Evolutionary conservation across 2,888 invertebrate genomes (phyloP).

Genomic region (Rhagonycha lutea): DNA sequence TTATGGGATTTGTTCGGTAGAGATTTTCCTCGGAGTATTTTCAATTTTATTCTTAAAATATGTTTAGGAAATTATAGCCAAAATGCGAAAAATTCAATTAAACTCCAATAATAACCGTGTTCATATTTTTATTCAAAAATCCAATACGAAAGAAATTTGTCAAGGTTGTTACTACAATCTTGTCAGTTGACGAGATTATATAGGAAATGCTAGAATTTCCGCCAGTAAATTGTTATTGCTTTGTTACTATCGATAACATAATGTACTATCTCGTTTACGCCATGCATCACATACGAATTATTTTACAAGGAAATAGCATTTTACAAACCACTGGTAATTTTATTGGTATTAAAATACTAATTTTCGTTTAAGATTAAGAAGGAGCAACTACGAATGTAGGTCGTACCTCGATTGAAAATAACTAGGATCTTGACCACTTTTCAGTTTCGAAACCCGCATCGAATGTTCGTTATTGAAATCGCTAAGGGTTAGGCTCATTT

Average conservation of each 20-base stretch:
- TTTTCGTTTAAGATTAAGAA: no score
- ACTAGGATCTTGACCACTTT: no score
- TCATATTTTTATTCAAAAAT: not conserved
- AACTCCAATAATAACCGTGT: not conserved
- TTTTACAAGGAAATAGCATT: not conserved
- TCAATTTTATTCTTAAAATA: not conserved
- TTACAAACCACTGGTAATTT: no score
- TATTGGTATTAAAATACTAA: no score
- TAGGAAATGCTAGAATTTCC: slow-evolving; percentile 2
- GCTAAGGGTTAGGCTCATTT: no score
- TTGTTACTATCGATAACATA: not conserved
- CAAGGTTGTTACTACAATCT: not conserved
- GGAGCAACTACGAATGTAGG: no score
- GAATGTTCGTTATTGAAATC: no score
- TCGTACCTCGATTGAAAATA: no score
- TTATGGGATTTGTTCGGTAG: not conserved
- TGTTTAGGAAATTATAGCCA: no score
- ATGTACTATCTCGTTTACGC: not conserved
- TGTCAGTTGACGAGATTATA: not conserved
- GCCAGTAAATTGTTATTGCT: slow-evolving; percentile 1
- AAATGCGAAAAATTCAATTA: not conserved
- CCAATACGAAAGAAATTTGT: not conserved
- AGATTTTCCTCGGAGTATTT: not conserved
- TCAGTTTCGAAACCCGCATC: no score
- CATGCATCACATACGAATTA: not conserved